Evolutionary conservation across 2,113 vertebrate genomes (phyloP), one percentile per base, ranked within the genome.

Genomic region (Myotis lucifugus): DNA sequence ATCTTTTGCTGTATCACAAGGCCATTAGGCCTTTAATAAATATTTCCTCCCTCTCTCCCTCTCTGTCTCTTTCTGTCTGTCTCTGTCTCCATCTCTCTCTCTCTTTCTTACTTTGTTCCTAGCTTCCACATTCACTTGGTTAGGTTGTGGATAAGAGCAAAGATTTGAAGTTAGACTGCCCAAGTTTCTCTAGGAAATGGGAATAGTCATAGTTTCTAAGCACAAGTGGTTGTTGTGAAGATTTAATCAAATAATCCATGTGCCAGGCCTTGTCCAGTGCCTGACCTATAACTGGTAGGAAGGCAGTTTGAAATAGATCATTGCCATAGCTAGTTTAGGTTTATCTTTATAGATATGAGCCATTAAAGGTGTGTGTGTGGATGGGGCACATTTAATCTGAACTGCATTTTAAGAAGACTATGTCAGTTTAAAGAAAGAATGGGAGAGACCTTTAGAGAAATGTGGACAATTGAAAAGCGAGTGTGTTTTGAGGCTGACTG

Each of bases 331-430:
- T 64, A 21, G 27, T 81, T 46, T 66, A 50, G 8, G 29, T 59
- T 78, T 88, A 52, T 73, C 46, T 61, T 74, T 85, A n/a, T 56
- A 86, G 67, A 50, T 56, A 11, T 79, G 32, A 85, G 13, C 19
- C 32, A 21, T n/a, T 64, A 25, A 18, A 50, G 29, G 37, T 94
- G 32, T 64, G 70, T 79, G 77, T 79, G n/a, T 46, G 56, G 40
- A 59, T 92, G 54, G 19, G 48, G 3, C 48, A 32, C 17, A 10
- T 92, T 92, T 79, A 50, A 59, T 52, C 66, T 46, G 67, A 94
- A 78, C 32, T 88, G 66, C 27, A 15, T 79, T 94, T 91, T 88
- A 59, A 81, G 56, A 94, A 91, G 37, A 74, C 25, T 42, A 27
- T 23, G 73, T 12, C n/a, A 42, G 19, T 67, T 86, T 77, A 79